These are phyloP conservation scores for cattle (Bos taurus) DNA, from an alignment of 2,113 vertebrate genomes.

Conservation along the genomic window DNA sequence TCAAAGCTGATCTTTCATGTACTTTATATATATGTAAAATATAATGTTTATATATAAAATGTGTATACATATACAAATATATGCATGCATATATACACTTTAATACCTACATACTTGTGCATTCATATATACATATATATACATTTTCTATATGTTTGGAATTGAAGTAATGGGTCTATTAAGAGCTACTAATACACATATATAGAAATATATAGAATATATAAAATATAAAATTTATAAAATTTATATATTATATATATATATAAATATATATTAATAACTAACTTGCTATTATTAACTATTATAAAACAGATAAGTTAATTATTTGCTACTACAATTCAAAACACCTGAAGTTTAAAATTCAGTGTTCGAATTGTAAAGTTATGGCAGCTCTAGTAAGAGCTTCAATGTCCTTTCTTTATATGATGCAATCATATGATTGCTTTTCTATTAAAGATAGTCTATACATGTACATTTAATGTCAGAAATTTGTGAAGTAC, in stretches of 20 bases:
- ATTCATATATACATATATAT: background rate
- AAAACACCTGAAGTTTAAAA: background rate
- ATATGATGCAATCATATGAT: background rate
- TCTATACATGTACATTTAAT: background rate
- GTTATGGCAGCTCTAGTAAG: background rate
- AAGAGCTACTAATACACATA: background rate
- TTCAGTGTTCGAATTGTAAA: background rate
- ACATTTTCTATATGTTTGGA: background rate
- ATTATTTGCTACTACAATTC: background rate
- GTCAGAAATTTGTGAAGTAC: background rate
- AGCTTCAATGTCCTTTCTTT: background rate
- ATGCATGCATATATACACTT: background rate
- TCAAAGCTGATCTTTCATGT: background rate
- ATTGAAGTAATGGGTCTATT: background rate
- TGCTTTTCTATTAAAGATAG: background rate
- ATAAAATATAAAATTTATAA: background rate
- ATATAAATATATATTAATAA: background rate
- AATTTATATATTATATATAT: background rate
- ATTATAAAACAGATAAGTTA: background rate
- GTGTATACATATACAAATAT: background rate
- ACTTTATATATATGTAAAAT: background rate
- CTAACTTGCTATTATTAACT: background rate
- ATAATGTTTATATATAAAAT: background rate
- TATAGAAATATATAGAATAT: background rate
- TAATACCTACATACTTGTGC: background rate